Percentiles rank a stretch among this genome's conserved stretches.
Conservation (phyloP, 2,888 invertebrate species). For the Ophion costatus region DNA sequence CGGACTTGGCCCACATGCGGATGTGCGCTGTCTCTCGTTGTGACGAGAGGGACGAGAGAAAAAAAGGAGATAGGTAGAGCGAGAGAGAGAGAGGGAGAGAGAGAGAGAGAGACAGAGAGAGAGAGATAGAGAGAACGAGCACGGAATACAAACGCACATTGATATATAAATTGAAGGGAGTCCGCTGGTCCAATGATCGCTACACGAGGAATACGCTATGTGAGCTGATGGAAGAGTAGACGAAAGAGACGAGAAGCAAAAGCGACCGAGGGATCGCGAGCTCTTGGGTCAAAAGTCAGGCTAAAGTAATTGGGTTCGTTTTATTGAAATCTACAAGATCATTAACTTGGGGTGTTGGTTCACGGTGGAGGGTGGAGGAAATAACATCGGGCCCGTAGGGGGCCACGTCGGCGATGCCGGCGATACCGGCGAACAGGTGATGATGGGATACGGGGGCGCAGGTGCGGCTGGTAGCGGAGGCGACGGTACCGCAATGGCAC, state of each 20-base stretch:
- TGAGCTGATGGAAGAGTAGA: background rate
- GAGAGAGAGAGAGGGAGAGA: background rate
- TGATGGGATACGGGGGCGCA: constrained; percentile 82
- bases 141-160: constrained; percentile 5
- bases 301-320: background rate
- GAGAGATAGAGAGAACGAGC: background rate
- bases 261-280: background rate
- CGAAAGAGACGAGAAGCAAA: too few relatives aligned
- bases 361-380: constrained; percentile 79
- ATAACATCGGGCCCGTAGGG: constrained; percentile 68
- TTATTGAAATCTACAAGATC: constrained; percentile 34
- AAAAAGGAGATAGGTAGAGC: background rate
- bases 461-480: constrained; percentile 70
- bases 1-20: constrained; percentile 63
- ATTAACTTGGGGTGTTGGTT: constrained; percentile 61
- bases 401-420: constrained; percentile 63
- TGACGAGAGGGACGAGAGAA: background rate
- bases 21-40: constrained; percentile 30
- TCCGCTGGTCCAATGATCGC: background rate
- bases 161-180: background rate
- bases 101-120: background rate
- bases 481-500: constrained; percentile 68
- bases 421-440: constrained; percentile 77
- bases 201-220: constrained; percentile 3
- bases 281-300: background rate